Evolutionary conservation across 2,113 vertebrate species (phyloP).

Genomic region (Festucalex cinctus): DNA sequence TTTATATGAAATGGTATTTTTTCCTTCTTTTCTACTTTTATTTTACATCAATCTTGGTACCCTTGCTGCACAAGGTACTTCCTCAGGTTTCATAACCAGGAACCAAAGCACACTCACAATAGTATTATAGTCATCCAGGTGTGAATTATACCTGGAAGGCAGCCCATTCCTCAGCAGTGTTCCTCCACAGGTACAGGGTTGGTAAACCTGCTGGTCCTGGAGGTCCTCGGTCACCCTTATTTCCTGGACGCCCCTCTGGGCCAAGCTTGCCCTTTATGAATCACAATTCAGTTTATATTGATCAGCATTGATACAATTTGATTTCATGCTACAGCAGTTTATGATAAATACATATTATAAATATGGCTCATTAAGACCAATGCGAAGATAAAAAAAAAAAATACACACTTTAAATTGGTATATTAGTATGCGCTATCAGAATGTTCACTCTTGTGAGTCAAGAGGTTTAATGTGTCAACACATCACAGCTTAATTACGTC

Average conservation of each 20-base stretch:
- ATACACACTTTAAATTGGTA: background rate
- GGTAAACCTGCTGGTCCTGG: slow-evolving; percentile 77
- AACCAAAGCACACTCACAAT: background rate
- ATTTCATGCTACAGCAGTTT: background rate
- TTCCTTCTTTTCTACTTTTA: no score
- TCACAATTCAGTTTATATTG: slow-evolving; percentile 10
- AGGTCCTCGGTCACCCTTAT: slow-evolving; percentile 66
- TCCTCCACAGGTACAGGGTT: slow-evolving; percentile 80
- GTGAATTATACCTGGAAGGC: slow-evolving; percentile 72
- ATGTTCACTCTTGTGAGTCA: background rate
- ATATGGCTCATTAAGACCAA: background rate
- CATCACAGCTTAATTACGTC: background rate
- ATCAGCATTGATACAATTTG: background rate
- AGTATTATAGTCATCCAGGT: background rate
- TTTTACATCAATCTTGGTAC: no score
- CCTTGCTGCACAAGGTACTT: no score
- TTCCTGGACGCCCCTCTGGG: slow-evolving; percentile 66
- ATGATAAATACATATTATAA: background rate
- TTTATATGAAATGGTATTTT: no score
- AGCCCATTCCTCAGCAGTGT: slow-evolving; percentile 82
- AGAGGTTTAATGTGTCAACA: slow-evolving; percentile 1
- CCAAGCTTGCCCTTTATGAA: slow-evolving; percentile 74
- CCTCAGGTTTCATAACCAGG: no score
- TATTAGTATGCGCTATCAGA: background rate
- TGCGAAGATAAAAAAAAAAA: background rate